Conservation (phyloP, 1,140 invertebrate species). For the Teleogryllus occipitalis region DNA sequence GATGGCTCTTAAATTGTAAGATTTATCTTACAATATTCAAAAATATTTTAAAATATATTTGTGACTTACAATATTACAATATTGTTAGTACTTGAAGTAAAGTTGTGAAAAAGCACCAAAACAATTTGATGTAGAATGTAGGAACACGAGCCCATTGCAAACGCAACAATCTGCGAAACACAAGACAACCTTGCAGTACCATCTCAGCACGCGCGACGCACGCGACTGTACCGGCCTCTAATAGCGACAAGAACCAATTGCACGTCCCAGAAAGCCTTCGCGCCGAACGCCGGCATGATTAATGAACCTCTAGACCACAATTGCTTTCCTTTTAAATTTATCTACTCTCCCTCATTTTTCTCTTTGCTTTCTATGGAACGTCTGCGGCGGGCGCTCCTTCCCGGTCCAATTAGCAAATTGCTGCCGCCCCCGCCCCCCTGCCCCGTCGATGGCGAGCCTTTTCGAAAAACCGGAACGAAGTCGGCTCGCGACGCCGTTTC, state of each 20-base stretch:
- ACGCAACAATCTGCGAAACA: too few species aligned
- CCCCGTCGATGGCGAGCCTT: background rate
- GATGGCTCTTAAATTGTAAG: too few species aligned
- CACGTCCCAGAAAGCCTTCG: background rate
- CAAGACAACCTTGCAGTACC: too few species aligned
- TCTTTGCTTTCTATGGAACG: background rate
- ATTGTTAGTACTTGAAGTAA: too few species aligned
- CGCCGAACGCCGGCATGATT: background rate
- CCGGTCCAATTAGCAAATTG: background rate
- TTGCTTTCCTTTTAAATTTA: conserved; percentile 1
- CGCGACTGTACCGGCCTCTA: background rate
- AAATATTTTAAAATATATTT: too few species aligned
- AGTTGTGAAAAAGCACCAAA: too few species aligned
- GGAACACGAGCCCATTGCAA: too few species aligned
- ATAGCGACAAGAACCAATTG: background rate
- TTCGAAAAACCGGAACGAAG: conserved; percentile 1
- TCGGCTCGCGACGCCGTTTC: background rate
- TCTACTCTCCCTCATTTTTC: background rate
- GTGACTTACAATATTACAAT: too few species aligned
- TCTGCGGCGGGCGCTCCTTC: background rate
- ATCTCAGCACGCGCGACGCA: too few species aligned
- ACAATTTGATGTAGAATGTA: too few species aligned
- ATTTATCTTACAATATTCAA: too few species aligned
- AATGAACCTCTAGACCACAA: conserved; percentile 4
- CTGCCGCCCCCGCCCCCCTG: background rate